Evolutionary conservation across 2,113 vertebrate species (phyloP).

Genomic region (Sterrhoptilus dennistouni): DNA sequence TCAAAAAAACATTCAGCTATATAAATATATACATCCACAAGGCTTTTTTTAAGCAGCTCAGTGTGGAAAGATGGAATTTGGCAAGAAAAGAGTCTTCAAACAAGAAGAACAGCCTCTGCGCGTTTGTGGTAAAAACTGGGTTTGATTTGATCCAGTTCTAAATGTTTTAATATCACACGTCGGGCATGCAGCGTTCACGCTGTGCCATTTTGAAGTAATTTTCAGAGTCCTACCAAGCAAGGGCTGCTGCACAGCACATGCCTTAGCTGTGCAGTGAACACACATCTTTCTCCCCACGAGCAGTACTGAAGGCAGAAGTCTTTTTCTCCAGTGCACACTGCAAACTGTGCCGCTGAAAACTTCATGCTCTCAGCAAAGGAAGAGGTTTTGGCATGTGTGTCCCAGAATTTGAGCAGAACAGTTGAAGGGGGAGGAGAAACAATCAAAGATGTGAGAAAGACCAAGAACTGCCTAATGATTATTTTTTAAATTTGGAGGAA

Average conservation of each 20-base stretch:
- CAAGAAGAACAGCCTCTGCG: slow-evolving; percentile 36
- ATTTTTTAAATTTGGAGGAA: background rate
- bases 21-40: slow-evolving; percentile 55
- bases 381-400: background rate
- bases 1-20: slow-evolving; percentile 44
- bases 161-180: slow-evolving; percentile 55
- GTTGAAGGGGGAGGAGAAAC: background rate
- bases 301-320: background rate
- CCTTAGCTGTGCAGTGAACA: background rate
- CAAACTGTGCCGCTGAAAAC: slow-evolving; percentile 29
- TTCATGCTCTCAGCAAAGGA: slow-evolving; percentile 14
- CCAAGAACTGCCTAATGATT: background rate
- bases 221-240: background rate
- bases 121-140: slow-evolving; percentile 50
- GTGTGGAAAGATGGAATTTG: slow-evolving; percentile 58
- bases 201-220: slow-evolving; percentile 59
- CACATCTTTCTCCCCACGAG: background rate
- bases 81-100: slow-evolving; percentile 60
- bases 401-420: background rate
- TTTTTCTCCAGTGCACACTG: background rate
- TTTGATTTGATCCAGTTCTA: slow-evolving; percentile 58
- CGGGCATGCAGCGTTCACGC: slow-evolving; percentile 35
- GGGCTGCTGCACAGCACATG: slow-evolving; percentile 57
- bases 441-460: background rate
- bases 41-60: background rate